These are phyloP conservation scores for human (Homo sapiens) DNA, from an alignment of 2,113 vertebrate species.

Conservation along the genomic window DNA sequence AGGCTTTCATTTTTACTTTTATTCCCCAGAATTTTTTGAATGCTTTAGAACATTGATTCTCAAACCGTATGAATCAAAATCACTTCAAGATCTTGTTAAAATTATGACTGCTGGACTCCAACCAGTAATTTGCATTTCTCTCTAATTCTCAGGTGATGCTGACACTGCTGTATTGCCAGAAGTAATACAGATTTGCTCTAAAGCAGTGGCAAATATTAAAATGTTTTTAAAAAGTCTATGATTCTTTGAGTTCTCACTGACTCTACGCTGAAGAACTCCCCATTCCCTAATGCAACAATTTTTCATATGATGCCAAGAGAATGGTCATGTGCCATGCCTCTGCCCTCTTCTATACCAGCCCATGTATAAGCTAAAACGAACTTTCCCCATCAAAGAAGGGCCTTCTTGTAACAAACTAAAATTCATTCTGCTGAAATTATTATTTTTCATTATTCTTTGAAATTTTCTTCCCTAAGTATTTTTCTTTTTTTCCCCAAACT, in stretches of 20 bases:
- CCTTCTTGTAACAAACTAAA: not conserved
- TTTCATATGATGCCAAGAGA: not conserved
- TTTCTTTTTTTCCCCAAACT: not conserved
- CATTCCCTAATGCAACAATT: not conserved
- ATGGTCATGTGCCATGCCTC: not conserved
- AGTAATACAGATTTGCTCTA: not conserved
- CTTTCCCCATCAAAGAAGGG: not conserved
- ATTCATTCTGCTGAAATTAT: constrained; percentile 10
- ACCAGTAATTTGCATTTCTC: not conserved
- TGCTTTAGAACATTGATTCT: not conserved
- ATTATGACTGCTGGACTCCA: not conserved
- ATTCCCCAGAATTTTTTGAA: constrained; percentile 36
- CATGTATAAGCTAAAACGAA: not conserved
- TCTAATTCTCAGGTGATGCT: not conserved
- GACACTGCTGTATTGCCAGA: not conserved
- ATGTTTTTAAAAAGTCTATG: not conserved
- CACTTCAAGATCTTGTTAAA: not conserved
- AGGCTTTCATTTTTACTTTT: not conserved
- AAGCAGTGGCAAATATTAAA: not conserved
- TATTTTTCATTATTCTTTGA: not conserved
- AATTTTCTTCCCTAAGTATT: not conserved
- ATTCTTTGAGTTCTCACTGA: not conserved
- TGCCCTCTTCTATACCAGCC: not conserved
- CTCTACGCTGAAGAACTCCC: not conserved
- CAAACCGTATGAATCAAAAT: constrained; percentile 13